Evolutionary conservation across 2,888 invertebrate species (phyloP).

Genomic region (Buathra laborator): DNA sequence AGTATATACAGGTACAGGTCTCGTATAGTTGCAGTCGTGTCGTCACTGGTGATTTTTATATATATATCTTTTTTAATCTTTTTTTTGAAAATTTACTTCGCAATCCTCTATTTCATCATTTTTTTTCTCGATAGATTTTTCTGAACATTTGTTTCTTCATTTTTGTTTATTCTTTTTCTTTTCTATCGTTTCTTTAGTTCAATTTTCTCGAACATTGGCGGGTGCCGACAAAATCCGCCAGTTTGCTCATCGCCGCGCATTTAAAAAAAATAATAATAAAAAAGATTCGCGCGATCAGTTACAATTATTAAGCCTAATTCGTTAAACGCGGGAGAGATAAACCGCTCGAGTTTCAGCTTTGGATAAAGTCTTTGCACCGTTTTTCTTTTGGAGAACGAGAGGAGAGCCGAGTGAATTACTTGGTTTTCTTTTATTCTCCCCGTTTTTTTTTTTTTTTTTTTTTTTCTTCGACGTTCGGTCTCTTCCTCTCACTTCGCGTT

Average conservation of each 20-base stretch:
- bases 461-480: not conserved
- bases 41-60: constrained; percentile 81
- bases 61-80: constrained; percentile 40
- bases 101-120: constrained; percentile 22
- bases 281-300: constrained; percentile 33
- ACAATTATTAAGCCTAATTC: constrained; percentile 60
- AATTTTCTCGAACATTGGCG: constrained; percentile 76
- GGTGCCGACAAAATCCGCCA: constrained; percentile 84
- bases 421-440: too few species aligned
- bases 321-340: constrained; percentile 62
- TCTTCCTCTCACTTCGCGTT: constrained; percentile 26
- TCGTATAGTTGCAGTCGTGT: constrained; percentile 86
- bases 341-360: constrained; percentile 62
- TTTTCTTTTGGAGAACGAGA: constrained; percentile 33
- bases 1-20: constrained; percentile 85
- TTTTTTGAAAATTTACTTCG: constrained; percentile 43
- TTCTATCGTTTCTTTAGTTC: constrained; percentile 23
- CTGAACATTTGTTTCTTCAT: not conserved
- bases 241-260: constrained; percentile 68
- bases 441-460: constrained; percentile 7
- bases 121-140: constrained; percentile 19
- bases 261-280: constrained; percentile 40
- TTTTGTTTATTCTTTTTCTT: constrained; percentile 17
- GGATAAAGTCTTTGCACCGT: constrained; percentile 66
- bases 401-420: constrained; percentile 35